A percentile compares a stretch with the other conserved stretches of the same genome.
These are phyloP conservation scores for Solenopsis invicta DNA, from an alignment of 1,140 invertebrate genomes.

Conservation along the genomic window DNA sequence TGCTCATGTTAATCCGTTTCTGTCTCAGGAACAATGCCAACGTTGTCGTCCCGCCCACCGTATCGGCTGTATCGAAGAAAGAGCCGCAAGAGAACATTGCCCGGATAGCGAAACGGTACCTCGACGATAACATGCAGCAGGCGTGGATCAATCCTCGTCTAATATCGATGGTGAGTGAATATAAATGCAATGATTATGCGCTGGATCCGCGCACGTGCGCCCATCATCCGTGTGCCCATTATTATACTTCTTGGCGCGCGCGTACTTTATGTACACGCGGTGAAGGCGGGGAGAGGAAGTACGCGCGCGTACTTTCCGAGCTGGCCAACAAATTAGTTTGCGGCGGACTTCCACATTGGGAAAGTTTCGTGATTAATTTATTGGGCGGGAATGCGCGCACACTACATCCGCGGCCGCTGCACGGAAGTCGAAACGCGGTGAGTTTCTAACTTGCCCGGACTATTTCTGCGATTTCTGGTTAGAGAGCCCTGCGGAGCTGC, in stretches of 20 bases:
- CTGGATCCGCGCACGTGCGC: slow-evolving; percentile 16
- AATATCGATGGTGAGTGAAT: slow-evolving; percentile 88
- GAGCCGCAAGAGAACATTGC: slow-evolving; percentile 83
- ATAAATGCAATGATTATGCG: slow-evolving; percentile 72
- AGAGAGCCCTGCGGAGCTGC: background rate
- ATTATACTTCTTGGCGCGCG: slow-evolving; percentile 28
- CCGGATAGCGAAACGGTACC: slow-evolving; percentile 84
- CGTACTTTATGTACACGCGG: background rate
- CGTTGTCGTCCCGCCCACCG: slow-evolving; percentile 75
- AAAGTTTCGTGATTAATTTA: slow-evolving; percentile 63
- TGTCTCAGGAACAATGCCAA: slow-evolving; percentile 83
- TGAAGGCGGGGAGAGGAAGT: background rate
- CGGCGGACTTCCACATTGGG: slow-evolving; percentile 11
- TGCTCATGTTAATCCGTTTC: slow-evolving; percentile 59
- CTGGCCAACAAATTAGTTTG: slow-evolving; percentile 64
- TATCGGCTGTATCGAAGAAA: slow-evolving; percentile 77
- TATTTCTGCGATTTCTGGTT: slow-evolving; percentile 49
- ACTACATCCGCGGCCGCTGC: slow-evolving; percentile 9
- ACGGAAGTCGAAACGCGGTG: slow-evolving; percentile 52
- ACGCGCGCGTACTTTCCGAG: slow-evolving; percentile 60
- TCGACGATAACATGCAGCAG: slow-evolving; percentile 89
- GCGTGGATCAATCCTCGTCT: slow-evolving; percentile 89
- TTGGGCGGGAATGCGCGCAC: slow-evolving; percentile 15
- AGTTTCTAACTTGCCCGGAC: slow-evolving; percentile 47
- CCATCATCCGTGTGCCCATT: slow-evolving; percentile 6